These are phyloP conservation scores for Drosophila gaucha DNA, from an alignment of 2,888 invertebrate genomes.

Conservation along the genomic window DNA sequence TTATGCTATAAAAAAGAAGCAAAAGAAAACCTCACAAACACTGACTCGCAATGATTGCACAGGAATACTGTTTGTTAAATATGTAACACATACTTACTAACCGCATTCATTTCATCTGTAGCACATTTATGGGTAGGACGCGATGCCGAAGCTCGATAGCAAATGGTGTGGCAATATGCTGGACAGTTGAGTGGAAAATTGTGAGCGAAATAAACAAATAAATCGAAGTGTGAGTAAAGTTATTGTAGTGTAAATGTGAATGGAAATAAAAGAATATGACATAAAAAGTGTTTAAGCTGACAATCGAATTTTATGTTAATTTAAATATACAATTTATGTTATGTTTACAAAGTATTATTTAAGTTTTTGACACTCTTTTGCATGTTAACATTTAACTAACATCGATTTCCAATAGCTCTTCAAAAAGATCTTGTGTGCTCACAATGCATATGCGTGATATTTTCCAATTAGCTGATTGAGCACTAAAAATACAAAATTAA, in stretches of 20 bases:
- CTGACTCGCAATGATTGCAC: slow-evolving; percentile 59
- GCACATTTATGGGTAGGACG: slow-evolving; percentile 4
- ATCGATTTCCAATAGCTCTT: too few species aligned
- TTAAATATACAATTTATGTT: not conserved
- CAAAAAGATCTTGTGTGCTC: not conserved
- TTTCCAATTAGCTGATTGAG: not conserved
- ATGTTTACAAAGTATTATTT: not conserved
- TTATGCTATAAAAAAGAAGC: slow-evolving; percentile 42
- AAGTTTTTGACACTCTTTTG: too few species aligned
- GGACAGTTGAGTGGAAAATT: too few species aligned
- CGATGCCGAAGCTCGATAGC: slow-evolving; percentile 4
- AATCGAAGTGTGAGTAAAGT: slow-evolving; percentile 3
- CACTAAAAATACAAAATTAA: too few species aligned
- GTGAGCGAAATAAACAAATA: not conserved
- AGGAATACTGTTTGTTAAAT: slow-evolving; percentile 53
- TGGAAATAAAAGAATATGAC: too few species aligned
- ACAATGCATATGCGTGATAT: not conserved
- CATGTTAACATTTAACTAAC: too few species aligned
- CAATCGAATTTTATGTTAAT: not conserved
- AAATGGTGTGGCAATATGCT: slow-evolving; percentile 1
- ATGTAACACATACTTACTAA: slow-evolving; percentile 57
- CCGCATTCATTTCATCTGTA: slow-evolving; percentile 47
- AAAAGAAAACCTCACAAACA: slow-evolving; percentile 16
- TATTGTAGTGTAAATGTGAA: not conserved
- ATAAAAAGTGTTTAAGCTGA: too few species aligned